Conservation (phyloP, 2,113 vertebrate genomes). For the Tachuris rubrigastra region DNA sequence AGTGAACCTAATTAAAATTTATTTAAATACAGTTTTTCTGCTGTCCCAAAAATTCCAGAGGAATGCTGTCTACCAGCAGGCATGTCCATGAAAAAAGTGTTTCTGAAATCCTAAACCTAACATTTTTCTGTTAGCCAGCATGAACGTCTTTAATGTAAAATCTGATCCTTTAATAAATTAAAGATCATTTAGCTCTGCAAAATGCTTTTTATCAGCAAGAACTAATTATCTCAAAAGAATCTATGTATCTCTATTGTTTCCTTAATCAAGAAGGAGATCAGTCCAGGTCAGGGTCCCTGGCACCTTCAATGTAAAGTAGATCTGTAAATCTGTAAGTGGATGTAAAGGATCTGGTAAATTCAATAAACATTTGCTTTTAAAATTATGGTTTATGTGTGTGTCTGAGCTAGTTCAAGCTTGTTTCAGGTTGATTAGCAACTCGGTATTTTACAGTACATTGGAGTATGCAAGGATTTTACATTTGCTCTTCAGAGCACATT, state of each 20-base stretch:
- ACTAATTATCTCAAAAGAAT: not conserved
- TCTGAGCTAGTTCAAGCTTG: not conserved
- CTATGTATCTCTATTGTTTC: not conserved
- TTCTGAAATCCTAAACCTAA: slow-evolving; percentile 2
- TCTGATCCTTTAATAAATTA: not conserved
- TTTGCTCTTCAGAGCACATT: not conserved
- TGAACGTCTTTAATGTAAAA: not conserved
- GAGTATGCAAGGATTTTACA: not conserved
- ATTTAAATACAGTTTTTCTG: not conserved
- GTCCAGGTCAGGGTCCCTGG: not conserved
- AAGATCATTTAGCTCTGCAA: not conserved
- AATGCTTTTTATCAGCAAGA: not conserved
- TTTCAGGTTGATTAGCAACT: not conserved
- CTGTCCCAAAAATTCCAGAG: not conserved
- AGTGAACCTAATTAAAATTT: not conserved
- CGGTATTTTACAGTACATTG: not conserved
- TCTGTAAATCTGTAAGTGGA: no score
- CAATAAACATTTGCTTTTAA: not conserved
- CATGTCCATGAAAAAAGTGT: not conserved
- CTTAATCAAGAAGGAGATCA: not conserved
- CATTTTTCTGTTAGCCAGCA: not conserved
- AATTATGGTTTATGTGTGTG: not conserved
- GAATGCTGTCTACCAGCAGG: not conserved
- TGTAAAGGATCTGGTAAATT: not conserved
- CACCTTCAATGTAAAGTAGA: not conserved